Percentiles rank a stretch among this genome's conserved stretches.
phyloP scores from a whole-genome alignment of 2,888 invertebrate species.

The Drosophila demipolita region DNA sequence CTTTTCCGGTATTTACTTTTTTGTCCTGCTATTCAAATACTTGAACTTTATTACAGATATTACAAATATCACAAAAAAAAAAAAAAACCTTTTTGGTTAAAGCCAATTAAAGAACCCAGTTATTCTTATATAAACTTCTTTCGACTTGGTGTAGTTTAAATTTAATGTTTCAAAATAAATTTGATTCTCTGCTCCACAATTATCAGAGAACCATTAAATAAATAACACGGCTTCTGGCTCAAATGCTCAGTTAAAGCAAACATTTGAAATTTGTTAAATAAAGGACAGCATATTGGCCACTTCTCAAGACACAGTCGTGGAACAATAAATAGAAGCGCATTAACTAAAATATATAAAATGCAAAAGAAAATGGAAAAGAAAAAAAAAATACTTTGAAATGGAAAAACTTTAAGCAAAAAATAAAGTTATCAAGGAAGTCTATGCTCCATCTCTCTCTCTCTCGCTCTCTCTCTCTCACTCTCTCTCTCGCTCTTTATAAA shows the following conservation, averaged over 20 bases:
- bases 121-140: not conserved
- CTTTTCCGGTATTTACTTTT: not conserved
- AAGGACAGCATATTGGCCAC: not conserved
- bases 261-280: not conserved
- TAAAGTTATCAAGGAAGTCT: not conserved
- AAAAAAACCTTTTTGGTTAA: not conserved
- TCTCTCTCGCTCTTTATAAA: not conserved
- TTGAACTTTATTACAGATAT: too few relatives aligned
- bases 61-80: too few relatives aligned
- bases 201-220: not conserved
- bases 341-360: not conserved
- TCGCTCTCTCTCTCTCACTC: not conserved
- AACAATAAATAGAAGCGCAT: not conserved
- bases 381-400: not conserved
- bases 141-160: not conserved
- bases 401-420: not conserved
- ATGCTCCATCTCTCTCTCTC: not conserved
- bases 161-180: not conserved
- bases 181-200: not conserved
- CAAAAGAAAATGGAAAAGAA: not conserved
- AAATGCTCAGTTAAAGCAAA: not conserved
- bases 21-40: not conserved
- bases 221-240: not conserved
- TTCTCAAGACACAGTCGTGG: not conserved
- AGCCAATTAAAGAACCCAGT: not conserved